Percentiles rank a stretch among this genome's conserved stretches.
These are phyloP conservation scores for Caenorhabditis elegans DNA, from an alignment of 1,140 invertebrate genomes.

Conservation along the genomic window WBcel235 BX284602.5:7708001-7708500, in stretches of 20 bases:
- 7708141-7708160: neutral
- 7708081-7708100: slow-evolving; percentile 28
- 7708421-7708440: neutral
- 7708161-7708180: neutral
- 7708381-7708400: slow-evolving; percentile 19
- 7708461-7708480: neutral
- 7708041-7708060: neutral
- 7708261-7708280: slow-evolving; percentile 25
- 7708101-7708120: slow-evolving; percentile 34
- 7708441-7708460: neutral
- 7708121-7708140: neutral
- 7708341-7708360: neutral
- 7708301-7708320: slow-evolving; percentile 12
- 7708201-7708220: neutral
- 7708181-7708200: neutral
- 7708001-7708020: slow-evolving; percentile 36
- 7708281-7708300: slow-evolving; percentile 25
- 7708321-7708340: too few species aligned
- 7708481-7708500: neutral
- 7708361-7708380: neutral
- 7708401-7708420: neutral
- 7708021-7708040: slow-evolving; percentile 29
- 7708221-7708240: slow-evolving; percentile 4
- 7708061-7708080: slow-evolving; percentile 32
- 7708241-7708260: slow-evolving; percentile 33